Percentiles rank a stretch among this genome's conserved stretches.
Conservation (phyloP, 2,888 invertebrate species). For the Leptinotarsa juncta region DNA sequence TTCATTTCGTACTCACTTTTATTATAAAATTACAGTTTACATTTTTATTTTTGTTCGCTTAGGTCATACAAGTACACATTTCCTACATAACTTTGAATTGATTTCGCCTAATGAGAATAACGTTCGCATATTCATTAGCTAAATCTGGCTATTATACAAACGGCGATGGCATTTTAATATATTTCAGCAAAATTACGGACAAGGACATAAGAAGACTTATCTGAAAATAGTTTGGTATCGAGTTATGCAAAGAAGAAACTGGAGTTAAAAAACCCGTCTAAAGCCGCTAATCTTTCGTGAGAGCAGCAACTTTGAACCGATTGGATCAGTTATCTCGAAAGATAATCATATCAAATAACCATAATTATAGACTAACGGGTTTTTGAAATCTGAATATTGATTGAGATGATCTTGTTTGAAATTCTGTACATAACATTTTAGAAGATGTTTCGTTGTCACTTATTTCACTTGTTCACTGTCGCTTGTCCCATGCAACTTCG, state of each 20-base stretch:
- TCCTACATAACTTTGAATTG: constrained; percentile 32
- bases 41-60: constrained; percentile 23
- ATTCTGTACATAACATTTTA: no score
- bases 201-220: not conserved
- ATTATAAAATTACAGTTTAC: constrained; percentile 38
- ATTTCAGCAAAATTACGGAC: not conserved
- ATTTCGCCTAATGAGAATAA: constrained; percentile 34
- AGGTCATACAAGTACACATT: constrained; percentile 19
- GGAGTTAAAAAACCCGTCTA: not conserved
- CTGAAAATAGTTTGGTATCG: not conserved
- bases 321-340: not conserved
- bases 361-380: no score
- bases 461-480: no score
- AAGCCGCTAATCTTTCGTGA: not conserved
- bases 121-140: constrained; percentile 20
- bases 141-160: not conserved
- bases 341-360: no score
- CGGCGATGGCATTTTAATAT: not conserved
- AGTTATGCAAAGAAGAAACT: not conserved
- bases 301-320: not conserved
- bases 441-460: no score
- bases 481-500: no score
- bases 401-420: no score
- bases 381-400: no score
- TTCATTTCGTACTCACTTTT: constrained; percentile 36